Conservation (phyloP, 1,140 invertebrate genomes). For the Aphis gossypii region DNA sequence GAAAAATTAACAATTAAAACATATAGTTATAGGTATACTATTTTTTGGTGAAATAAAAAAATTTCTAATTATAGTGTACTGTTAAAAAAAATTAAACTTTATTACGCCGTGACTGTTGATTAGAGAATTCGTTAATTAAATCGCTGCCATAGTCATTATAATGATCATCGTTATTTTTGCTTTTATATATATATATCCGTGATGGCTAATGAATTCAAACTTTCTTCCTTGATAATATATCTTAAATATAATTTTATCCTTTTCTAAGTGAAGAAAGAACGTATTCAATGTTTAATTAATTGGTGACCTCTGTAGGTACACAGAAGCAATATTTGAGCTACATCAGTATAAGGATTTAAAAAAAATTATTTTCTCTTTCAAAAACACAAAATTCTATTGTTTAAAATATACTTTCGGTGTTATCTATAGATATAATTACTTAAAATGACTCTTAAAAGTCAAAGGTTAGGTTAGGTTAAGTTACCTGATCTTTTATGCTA, state of each 20-base stretch:
- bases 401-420: too few species aligned
- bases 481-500: too few species aligned
- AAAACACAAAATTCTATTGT: too few species aligned
- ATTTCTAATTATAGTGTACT: background rate
- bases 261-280: background rate
- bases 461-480: too few species aligned
- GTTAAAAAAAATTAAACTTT: conserved; percentile 13
- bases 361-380: background rate
- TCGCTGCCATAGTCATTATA: background rate
- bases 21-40: background rate
- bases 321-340: background rate
- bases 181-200: background rate
- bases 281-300: background rate
- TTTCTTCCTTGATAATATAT: background rate
- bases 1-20: background rate
- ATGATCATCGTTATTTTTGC: background rate
- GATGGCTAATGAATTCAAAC: background rate
- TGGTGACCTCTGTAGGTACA: background rate
- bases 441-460: too few species aligned
- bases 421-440: too few species aligned
- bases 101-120: background rate
- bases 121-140: background rate
- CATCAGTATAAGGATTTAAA: background rate
- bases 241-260: background rate
- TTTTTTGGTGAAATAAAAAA: background rate